Conservation (phyloP, 2,797 vertebrate genomes). For the Gambelia wislizenii region DNA sequence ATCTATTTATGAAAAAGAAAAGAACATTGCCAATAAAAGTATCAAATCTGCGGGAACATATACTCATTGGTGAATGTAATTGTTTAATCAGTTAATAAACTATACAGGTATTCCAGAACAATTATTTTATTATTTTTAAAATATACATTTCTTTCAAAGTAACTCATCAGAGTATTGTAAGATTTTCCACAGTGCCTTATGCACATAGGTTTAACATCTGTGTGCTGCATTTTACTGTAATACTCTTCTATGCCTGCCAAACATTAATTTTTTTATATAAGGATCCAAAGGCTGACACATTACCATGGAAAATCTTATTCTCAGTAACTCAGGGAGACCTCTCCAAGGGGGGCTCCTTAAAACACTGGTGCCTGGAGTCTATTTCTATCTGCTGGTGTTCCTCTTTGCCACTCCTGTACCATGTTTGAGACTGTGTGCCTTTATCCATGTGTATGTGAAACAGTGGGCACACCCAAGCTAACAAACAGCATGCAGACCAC, state of each 20-base stretch:
- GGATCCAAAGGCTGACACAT: background rate
- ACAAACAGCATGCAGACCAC: background rate
- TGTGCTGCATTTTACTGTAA: background rate
- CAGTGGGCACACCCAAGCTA: too few species aligned
- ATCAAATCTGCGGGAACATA: too few species aligned
- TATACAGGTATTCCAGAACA: background rate
- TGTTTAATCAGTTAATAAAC: constrained; percentile 8
- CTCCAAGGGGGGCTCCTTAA: background rate
- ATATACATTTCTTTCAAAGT: background rate
- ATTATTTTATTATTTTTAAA: background rate
- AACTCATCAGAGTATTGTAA: constrained; percentile 4
- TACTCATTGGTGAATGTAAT: background rate
- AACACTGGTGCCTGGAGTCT: background rate
- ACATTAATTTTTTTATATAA: background rate
- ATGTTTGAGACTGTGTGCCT: background rate
- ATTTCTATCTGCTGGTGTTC: background rate
- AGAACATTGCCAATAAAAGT: background rate
- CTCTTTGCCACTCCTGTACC: background rate
- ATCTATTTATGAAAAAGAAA: background rate
- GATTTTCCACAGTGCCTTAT: constrained; percentile 4
- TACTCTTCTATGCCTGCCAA: background rate
- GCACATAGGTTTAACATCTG: constrained; percentile 14
- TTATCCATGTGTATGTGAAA: background rate
- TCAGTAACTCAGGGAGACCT: background rate
- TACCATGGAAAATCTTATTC: background rate